Evolutionary conservation across 2,888 invertebrate species (phyloP), one percentile per base, ranked within the genome.

Genomic region (Dryobotodes eremita): DNA sequence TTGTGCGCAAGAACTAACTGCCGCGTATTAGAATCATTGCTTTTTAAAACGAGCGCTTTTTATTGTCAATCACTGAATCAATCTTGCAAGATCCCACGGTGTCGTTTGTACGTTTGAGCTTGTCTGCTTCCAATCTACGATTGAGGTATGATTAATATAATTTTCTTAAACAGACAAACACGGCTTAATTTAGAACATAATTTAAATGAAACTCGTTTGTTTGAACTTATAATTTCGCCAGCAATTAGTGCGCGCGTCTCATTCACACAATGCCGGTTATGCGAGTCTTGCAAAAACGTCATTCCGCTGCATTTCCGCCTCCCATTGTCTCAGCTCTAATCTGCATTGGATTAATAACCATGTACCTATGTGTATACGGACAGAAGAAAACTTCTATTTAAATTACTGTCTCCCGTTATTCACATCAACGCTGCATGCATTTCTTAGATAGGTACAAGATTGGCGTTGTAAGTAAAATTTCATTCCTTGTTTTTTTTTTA

Each of bases 301-400:
- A 89, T 91, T 92, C 93, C 93, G 90, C 88, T 94, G 90, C 91
- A 93, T 96, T 95, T 96, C 96, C 95, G 93, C 93, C 94, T 94
- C 89, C 95, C 90, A 96, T 96, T 96, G 96, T 96, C 92, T 95
- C 84, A 90, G 90, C 92, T 91, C 89, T 93, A 92, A 95, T 95
- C 95, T 95, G 91, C 92, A 92, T 92, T 92, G 92, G 93, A 94
- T 95, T 94, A 95, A 93, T 94, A 93, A 93, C 90, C 84, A 90
- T 77, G 78, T 87, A 83, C 79, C 82, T 85, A 84, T 84, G 74
- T 87, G 79, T 77, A 87, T 91, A 92, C 90, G 72, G 91, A 87
- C 86, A 89, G 91, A 87, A 88, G 83, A 89, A 89, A 83, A 82
- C 75, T 80, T 77, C 59, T 83, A 77, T 73, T 78, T 57, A 71